phyloP scores from a whole-genome alignment of 1,140 invertebrate species.

The Homalodisca vitripennis region DNA sequence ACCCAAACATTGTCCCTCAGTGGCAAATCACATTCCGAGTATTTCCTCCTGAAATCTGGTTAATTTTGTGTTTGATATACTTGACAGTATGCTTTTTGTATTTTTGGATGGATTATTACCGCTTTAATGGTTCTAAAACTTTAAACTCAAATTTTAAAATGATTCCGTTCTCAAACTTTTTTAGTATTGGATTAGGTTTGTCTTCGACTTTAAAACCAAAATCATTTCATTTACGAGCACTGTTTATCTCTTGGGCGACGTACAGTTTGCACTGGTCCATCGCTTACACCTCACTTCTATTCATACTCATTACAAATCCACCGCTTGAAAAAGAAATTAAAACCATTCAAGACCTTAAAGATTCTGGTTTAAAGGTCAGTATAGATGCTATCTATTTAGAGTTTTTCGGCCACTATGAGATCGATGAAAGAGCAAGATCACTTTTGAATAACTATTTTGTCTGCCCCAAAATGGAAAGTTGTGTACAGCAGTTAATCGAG shows the following conservation, averaged over 20 bases:
- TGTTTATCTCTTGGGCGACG: neutral
- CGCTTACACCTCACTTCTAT: neutral
- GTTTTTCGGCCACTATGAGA: neutral
- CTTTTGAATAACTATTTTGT: neutral
- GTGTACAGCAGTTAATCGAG: neutral
- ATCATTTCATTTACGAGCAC: neutral
- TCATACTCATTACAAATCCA: neutral
- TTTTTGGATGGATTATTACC: neutral
- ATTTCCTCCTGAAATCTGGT: neutral
- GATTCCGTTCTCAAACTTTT: neutral
- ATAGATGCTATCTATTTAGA: neutral
- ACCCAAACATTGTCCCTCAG: neutral
- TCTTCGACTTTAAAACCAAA: neutral
- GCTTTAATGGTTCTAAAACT: neutral
- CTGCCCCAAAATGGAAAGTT: neutral
- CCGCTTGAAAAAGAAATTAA: neutral
- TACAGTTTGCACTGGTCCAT: conserved; percentile 2
- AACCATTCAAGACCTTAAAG: conserved; percentile 2
- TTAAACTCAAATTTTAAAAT: neutral
- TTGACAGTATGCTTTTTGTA: neutral
- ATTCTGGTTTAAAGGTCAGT: neutral
- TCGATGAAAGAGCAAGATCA: neutral
- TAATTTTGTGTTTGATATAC: neutral
- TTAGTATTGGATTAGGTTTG: neutral
- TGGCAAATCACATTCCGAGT: neutral